Conservation (phyloP, 2,113 vertebrate genomes). For the Psephotus haematonotus region DNA sequence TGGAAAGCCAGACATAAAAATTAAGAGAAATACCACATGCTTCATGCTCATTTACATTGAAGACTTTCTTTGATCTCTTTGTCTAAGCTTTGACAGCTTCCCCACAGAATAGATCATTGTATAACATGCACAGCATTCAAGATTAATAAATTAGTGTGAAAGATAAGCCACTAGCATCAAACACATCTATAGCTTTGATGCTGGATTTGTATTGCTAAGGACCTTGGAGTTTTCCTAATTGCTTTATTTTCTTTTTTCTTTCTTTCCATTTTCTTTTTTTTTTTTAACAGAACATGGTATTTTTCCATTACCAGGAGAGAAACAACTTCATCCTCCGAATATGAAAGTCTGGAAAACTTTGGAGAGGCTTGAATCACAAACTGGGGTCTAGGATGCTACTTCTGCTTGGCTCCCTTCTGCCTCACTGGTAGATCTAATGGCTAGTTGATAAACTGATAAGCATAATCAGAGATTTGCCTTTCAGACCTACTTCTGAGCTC, state of each 20-base stretch:
- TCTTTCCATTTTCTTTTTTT: too few species aligned
- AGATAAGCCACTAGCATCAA: conserved; percentile 49
- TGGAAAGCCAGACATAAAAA: neutral
- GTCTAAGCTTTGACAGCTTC: conserved; percentile 11
- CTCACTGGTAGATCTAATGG: neutral
- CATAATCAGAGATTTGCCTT: neutral
- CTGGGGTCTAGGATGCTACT: neutral
- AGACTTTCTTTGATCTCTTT: conserved; percentile 39
- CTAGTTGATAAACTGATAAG: neutral
- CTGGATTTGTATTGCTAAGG: conserved; percentile 27
- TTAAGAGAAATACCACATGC: neutral
- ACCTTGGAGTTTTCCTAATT: neutral
- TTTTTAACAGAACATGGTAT: neutral
- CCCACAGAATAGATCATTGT: conserved; percentile 4
- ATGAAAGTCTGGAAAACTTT: neutral
- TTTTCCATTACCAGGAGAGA: neutral
- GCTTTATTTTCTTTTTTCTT: neutral
- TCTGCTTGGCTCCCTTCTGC: neutral
- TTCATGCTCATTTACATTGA: conserved; percentile 3
- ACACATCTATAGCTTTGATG: conserved; percentile 36
- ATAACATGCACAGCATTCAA: conserved; percentile 1
- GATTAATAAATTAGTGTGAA: conserved; percentile 56
- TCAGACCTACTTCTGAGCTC: neutral
- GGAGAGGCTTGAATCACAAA: neutral
- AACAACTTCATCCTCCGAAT: neutral